Base-by-base conservation (phyloP, 2,888 invertebrate genomes). In the Drosophila neonasuta region DNA sequence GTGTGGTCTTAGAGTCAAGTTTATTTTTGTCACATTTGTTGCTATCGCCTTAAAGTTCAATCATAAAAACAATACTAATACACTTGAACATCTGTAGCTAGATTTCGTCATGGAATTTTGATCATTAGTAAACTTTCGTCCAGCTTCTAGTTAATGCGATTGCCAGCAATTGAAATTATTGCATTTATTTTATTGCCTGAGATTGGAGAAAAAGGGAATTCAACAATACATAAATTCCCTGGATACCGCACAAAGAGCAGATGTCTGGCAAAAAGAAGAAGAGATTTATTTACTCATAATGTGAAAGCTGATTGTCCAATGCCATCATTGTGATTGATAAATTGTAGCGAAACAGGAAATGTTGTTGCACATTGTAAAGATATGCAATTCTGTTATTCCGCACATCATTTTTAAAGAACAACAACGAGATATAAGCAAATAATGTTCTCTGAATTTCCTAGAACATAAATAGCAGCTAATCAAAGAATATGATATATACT, bases 311-410 rank as follows among this genome's bases (percentile, higher is more conserved):
- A 54, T 58, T 58, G 48, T 52, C n/a, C 60, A 59, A 52, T 50
- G 44, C 11, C 36, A 56, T 44, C 13, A n/a, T 61, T 66, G 56
- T n/a, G 51, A 66, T 45, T 60, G 61, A 75, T 62, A 71, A 60
- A 55, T 49, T 29, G 34, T 52, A 59, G 60, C 45, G 56, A 51
- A 62, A 72, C 60, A 67, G 68, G 60, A 74, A 74, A 51, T 44
- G 39, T 24, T n/a, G n/a, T 36, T 20, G 17, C 13, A 34, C 20
- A 34, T 42, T 45, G 7, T 13, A 20, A 48, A 24, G 24, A 58
- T 49, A 58, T 57, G 44, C 39, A 10, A 7, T 29, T 36, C 42
- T 44, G 13, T 29, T 45, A 24, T 34, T 45, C 10, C 20, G 50
- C 11, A 50, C 13, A 41, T 59, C 10, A 36, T 44, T 51, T 17